Evolutionary conservation across 2,888 invertebrate genomes (phyloP), one percentile per base, ranked within the genome.

Genomic region (Scelioninae gen. 1): DNA sequence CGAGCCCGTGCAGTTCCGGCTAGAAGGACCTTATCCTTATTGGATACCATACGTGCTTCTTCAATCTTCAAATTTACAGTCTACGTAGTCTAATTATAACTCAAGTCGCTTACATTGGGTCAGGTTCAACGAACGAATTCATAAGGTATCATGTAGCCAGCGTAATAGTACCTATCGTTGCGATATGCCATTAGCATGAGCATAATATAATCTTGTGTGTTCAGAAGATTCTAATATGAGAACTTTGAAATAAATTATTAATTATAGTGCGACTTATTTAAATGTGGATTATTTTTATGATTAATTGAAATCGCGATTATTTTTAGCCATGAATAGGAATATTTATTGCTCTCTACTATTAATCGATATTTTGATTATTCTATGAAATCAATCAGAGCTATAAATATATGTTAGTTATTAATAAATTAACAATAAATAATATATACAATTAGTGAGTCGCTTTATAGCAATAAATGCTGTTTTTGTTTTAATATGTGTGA

Each of bases 41-140:
- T 75, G 63, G 75, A 56, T 74, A 69, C 38, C 74, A 78, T 62
- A 76, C 83, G 71, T 79, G 79, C 75, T 66, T 45, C 60, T 75
- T 63, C 77, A 78, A 69, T 63, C 74, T 74, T 38, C 60, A 69
- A 77, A 77, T 77, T 82, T 77, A 68, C 72, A 47, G 65, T 51
- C 55, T 38, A 45, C 68, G 66, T 62, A 63, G 53, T 69, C 55
- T 78, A 75, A 83, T 83, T 83, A 83, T 83, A 78, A 75, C 77
- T 78, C 69, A 56, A 78, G 53, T 72, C 65, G 63, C 62, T 62
- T 69, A 53, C 66, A 68, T 65, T 66, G 40, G 62, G 62, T 77
- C 60, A 77, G 72, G 72, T 76, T 82, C 66, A 53, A 47, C 62
- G 82, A 60, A 71, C 72, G 38, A 53, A 77, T 76, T 77, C 66